Conservation (phyloP, 2,113 vertebrate genomes). For the Pipa parva region DNA sequence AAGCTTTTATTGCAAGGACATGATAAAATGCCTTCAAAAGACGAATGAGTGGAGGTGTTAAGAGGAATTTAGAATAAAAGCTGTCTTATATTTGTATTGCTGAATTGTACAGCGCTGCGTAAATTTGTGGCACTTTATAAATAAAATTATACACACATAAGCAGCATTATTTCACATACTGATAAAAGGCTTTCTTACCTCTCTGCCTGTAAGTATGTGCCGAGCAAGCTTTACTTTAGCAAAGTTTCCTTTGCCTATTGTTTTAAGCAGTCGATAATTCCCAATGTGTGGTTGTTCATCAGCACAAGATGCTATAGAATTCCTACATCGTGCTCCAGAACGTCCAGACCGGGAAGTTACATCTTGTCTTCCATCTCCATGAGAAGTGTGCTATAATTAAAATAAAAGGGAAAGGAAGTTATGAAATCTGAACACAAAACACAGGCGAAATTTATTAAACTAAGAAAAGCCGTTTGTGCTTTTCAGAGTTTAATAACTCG, state of each 20-base stretch:
- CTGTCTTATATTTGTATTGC: too few species aligned
- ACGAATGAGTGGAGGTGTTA: too few species aligned
- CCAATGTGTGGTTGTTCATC: constrained; percentile 91
- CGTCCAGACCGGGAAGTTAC: constrained; percentile 74
- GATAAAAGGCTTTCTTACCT: constrained; percentile 73
- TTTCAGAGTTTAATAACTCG: too few species aligned
- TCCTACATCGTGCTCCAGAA: constrained; percentile 82
- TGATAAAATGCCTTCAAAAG: too few species aligned
- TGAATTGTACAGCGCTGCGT: too few species aligned
- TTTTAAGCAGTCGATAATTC: constrained; percentile 95
- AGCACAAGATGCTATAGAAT: constrained; percentile 78
- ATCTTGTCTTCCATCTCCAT: constrained; percentile 83
- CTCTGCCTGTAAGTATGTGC: constrained; percentile 94
- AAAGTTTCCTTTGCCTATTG: constrained; percentile 97
- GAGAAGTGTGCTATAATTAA: constrained; percentile 82
- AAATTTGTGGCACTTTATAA: too few species aligned
- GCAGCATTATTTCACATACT: too few species aligned
- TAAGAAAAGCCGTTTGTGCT: too few species aligned
- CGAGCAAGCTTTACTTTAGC: constrained; percentile 96
- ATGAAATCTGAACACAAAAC: neutral
- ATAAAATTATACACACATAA: too few species aligned
- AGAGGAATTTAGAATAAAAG: too few species aligned
- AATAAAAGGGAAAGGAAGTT: constrained; percentile 43
- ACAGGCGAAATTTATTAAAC: too few species aligned
- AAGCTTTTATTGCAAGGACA: too few species aligned